These are phyloP conservation scores for Ctena decussata DNA, from an alignment of 2,888 invertebrate genomes.

Conservation along the genomic window DNA sequence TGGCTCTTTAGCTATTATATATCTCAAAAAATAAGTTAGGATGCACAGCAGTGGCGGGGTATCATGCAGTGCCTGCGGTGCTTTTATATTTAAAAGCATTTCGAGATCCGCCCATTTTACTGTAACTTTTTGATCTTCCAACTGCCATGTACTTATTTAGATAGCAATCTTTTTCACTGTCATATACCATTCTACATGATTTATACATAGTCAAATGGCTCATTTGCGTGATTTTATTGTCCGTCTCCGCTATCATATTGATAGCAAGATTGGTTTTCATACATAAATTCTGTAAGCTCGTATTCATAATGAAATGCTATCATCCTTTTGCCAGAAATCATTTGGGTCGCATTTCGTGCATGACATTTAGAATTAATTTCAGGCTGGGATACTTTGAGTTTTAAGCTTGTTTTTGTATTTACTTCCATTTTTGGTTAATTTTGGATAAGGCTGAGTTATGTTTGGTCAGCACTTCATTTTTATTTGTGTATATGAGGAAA, in stretches of 20 bases:
- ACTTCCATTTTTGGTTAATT: no score
- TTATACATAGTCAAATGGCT: background rate
- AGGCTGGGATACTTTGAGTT: background rate
- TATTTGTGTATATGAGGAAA: no score
- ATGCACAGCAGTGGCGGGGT: no score
- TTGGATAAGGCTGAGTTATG: no score
- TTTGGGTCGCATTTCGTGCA: background rate
- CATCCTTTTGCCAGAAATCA: slow-evolving; percentile 1
- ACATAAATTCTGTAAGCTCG: slow-evolving; percentile 6
- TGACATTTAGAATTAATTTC: background rate
- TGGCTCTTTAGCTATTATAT: no score
- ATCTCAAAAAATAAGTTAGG: no score
- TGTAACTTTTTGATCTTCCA: no score
- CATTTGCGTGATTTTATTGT: background rate
- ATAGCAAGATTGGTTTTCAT: background rate
- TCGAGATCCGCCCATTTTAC: no score
- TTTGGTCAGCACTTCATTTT: no score
- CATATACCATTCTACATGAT: background rate
- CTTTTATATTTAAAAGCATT: no score
- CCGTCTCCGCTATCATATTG: background rate
- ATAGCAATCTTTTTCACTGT: background rate
- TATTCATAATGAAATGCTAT: background rate
- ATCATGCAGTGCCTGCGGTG: no score
- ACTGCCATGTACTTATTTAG: background rate
- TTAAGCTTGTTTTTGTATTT: no score